Evolutionary conservation across 1,140 invertebrate genomes (phyloP).

Genomic region (Nautilus pompilius): DNA sequence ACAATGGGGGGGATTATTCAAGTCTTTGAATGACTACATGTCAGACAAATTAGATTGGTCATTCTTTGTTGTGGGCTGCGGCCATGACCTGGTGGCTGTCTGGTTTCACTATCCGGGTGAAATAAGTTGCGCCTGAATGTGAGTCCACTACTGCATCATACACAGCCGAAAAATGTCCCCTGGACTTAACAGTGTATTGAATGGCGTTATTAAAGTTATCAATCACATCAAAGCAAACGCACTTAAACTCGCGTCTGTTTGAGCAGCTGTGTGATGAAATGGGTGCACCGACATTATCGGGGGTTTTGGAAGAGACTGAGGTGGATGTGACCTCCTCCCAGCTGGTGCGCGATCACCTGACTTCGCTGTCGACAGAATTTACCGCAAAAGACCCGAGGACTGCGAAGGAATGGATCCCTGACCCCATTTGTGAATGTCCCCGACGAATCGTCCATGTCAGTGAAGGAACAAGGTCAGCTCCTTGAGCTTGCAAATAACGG

Average conservation of each 20-base stretch:
- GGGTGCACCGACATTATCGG: slow-evolving; percentile 78
- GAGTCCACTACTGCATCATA: neutral
- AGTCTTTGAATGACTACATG: neutral
- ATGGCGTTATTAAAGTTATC: too few relatives aligned
- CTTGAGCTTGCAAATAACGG: too few relatives aligned
- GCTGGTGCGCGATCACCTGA: slow-evolving; percentile 21
- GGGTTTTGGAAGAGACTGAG: neutral
- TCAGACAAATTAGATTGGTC: too few relatives aligned
- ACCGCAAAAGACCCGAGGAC: slow-evolving; percentile 29
- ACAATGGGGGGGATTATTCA: neutral
- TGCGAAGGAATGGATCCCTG: slow-evolving; percentile 6
- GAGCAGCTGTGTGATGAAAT: too few relatives aligned
- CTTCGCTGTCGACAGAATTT: slow-evolving; percentile 28
- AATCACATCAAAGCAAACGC: neutral
- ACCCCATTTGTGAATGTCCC: neutral
- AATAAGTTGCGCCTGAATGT: too few relatives aligned
- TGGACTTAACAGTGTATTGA: slow-evolving; percentile 10
- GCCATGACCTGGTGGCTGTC: too few relatives aligned
- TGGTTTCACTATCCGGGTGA: too few relatives aligned
- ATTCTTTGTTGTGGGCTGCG: too few relatives aligned
- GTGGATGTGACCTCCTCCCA: slow-evolving; percentile 9
- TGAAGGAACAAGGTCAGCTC: too few relatives aligned
- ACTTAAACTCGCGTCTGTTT: too few relatives aligned
- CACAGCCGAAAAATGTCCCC: slow-evolving; percentile 9
- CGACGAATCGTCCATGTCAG: too few relatives aligned